phyloP scores from a whole-genome alignment of 1,140 invertebrate species.

The Tetragnatha versicolor region DNA sequence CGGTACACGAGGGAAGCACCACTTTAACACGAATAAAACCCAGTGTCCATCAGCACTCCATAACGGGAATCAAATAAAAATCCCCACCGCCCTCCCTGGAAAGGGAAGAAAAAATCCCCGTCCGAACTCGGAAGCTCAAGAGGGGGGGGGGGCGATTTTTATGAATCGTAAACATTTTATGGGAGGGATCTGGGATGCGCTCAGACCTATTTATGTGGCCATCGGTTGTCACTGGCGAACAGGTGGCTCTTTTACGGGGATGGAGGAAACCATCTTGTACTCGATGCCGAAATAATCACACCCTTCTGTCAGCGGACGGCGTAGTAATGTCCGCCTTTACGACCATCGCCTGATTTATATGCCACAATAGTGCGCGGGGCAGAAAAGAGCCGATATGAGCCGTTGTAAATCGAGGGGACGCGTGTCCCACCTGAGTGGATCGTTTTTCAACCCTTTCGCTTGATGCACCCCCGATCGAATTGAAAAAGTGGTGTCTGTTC shows the following conservation, averaged over 20 bases:
- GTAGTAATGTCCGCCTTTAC: conserved; percentile 52
- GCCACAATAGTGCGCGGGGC: conserved; percentile 33
- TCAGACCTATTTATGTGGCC: conserved; percentile 48
- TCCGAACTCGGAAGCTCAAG: no score
- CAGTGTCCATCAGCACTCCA: no score
- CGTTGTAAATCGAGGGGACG: no score
- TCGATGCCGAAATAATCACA: conserved; percentile 53
- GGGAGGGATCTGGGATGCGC: conserved; percentile 48
- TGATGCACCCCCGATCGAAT: no score
- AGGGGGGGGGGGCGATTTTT: conserved; percentile 46
- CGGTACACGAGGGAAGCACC: no score
- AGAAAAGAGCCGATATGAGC: background rate
- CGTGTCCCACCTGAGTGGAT: no score
- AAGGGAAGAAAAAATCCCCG: background rate
- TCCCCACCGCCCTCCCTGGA: no score
- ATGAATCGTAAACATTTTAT: conserved; percentile 56
- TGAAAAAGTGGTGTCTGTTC: no score
- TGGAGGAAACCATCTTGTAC: conserved; percentile 49
- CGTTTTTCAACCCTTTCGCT: no score
- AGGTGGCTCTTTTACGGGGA: conserved; percentile 30
- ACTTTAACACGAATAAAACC: no score
- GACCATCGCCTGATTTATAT: conserved; percentile 48
- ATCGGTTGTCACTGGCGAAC: conserved; percentile 46
- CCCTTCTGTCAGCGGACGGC: conserved; percentile 50
- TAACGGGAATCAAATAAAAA: no score